phyloP scores from a whole-genome alignment of 2,888 invertebrate species.

The Xestoiulus laeticollis region DNA sequence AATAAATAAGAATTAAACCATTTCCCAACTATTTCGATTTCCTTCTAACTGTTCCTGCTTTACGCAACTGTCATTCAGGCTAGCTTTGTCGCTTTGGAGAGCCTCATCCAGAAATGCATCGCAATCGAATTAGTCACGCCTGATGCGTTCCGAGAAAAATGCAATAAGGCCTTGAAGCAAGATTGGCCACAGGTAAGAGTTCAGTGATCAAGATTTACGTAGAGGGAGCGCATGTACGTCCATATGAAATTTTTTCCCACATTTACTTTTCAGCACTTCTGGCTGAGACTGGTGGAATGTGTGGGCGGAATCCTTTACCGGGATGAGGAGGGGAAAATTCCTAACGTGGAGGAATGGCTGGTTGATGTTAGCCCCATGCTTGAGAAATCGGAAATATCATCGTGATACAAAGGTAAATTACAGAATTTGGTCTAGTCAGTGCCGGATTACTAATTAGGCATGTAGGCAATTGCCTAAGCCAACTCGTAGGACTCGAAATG shows the following conservation, averaged over 20 bases:
- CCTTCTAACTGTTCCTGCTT: too few relatives aligned
- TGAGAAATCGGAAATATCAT: neutral
- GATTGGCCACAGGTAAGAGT: neutral
- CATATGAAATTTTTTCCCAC: neutral
- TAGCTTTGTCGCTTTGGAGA: neutral
- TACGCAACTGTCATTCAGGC: neutral
- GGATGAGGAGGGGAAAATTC: neutral
- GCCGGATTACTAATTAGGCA: too few relatives aligned
- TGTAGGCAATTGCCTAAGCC: too few relatives aligned
- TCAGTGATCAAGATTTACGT: neutral
- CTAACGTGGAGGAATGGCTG: neutral
- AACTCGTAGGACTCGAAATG: too few relatives aligned
- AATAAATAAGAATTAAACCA: too few relatives aligned
- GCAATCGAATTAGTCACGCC: neutral
- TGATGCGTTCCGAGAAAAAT: neutral
- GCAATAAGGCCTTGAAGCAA: neutral
- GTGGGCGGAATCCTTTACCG: neutral
- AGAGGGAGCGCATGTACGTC: neutral
- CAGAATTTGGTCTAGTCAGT: too few relatives aligned
- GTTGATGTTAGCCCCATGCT: neutral
- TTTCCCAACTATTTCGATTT: too few relatives aligned
- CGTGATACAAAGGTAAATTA: too few relatives aligned
- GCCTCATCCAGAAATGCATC: neutral
- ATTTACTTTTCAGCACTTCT: neutral
- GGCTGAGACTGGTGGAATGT: neutral